Evolutionary conservation across 2,113 vertebrate species (phyloP).

Genomic region (Setophaga kirtlandii): DNA sequence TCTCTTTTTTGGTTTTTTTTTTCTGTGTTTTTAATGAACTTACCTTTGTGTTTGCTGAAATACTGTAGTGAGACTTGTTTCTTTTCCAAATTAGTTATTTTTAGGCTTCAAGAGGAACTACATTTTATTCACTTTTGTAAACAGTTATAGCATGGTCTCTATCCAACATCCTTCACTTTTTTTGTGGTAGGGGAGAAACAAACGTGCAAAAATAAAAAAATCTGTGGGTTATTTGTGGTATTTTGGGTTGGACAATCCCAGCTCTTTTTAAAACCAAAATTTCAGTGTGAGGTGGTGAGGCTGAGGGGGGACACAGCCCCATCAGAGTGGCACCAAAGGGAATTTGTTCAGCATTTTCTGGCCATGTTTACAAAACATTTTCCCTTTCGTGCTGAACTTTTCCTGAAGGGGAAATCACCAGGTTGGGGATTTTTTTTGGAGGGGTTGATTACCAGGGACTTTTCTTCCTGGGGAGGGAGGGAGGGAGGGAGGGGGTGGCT

Average conservation of each 20-base stretch:
- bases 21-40: constrained; percentile 73
- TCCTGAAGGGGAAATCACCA: constrained; percentile 8
- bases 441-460: neutral
- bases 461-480: neutral
- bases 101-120: constrained; percentile 71
- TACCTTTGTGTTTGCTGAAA: constrained; percentile 74
- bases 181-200: constrained; percentile 70
- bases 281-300: constrained; percentile 42
- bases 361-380: constrained; percentile 45
- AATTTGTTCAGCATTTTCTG: neutral
- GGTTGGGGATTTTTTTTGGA: neutral
- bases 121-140: constrained; percentile 81
- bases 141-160: constrained; percentile 77
- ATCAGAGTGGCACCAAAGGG: neutral
- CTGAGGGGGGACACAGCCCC: neutral
- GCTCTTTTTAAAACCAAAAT: constrained; percentile 57
- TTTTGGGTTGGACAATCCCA: constrained; percentile 57
- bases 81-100: constrained; percentile 70
- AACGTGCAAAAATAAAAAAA: constrained; percentile 35
- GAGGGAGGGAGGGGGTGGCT: neutral
- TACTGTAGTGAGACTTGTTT: constrained; percentile 75
- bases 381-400: neutral
- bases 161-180: constrained; percentile 62
- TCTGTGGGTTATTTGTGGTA: constrained; percentile 71
- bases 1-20: neutral